These are phyloP conservation scores for Lagodon rhomboides DNA, from an alignment of 2,797 vertebrate genomes.

Conservation along the genomic window DNA sequence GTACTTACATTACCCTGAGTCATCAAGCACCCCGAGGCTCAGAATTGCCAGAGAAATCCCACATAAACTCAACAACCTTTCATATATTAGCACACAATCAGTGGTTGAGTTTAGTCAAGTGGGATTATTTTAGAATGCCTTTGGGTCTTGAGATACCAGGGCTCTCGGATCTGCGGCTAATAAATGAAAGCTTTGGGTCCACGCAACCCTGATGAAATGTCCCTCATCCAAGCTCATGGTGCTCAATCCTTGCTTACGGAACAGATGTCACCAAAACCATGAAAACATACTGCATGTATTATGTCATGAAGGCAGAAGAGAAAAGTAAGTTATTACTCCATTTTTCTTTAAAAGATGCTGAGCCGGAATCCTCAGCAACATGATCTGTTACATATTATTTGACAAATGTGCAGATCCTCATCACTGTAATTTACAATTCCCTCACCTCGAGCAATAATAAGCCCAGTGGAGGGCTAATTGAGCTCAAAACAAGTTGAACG, in stretches of 20 bases:
- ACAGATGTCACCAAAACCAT: neutral
- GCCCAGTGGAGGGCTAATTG: neutral
- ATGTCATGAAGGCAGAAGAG: neutral
- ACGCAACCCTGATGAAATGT: slow-evolving; percentile 56
- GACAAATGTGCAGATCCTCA: neutral
- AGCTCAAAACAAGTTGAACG: slow-evolving; percentile 12
- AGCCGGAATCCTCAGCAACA: neutral
- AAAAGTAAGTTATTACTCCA: neutral
- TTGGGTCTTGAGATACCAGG: slow-evolving; percentile 24
- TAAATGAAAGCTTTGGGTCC: slow-evolving; percentile 40
- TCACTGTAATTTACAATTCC: slow-evolving; percentile 21
- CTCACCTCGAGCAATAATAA: neutral
- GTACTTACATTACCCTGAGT: slow-evolving; percentile 39
- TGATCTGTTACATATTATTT: neutral
- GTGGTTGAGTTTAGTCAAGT: slow-evolving; percentile 26
- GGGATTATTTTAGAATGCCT: slow-evolving; percentile 49
- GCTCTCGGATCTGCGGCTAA: slow-evolving; percentile 35
- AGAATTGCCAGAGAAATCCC: slow-evolving; percentile 32
- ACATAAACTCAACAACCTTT: slow-evolving; percentile 41
- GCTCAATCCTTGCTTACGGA: slow-evolving; percentile 30
- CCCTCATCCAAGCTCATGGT: slow-evolving; percentile 9
- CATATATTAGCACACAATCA: slow-evolving; percentile 15
- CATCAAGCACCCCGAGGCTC: slow-evolving; percentile 31
- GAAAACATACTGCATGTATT: neutral
- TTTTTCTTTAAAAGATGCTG: neutral